Conservation (phyloP, 1,140 invertebrate species). For the Orussus abietinus region DNA sequence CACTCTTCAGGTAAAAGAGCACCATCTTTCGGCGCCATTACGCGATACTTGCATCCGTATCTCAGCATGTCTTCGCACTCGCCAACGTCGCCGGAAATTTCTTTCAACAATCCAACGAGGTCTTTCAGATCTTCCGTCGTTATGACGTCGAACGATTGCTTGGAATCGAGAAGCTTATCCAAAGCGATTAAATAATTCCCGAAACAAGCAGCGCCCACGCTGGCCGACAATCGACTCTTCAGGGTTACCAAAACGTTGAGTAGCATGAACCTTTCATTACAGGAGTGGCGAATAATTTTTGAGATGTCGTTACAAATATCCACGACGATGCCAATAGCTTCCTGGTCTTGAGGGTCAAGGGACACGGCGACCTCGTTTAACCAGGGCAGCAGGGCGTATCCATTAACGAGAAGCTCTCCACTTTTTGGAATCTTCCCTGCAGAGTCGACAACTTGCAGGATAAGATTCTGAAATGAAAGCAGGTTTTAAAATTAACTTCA, state of each 20-base stretch:
- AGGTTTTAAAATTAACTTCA: slow-evolving; percentile 5
- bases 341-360: slow-evolving; percentile 17
- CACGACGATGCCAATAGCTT: slow-evolving; percentile 19
- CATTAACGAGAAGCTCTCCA: slow-evolving; percentile 58
- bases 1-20: too few species aligned
- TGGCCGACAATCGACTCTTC: slow-evolving; percentile 8
- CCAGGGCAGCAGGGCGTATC: slow-evolving; percentile 63
- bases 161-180: slow-evolving; percentile 24
- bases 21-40: too few species aligned
- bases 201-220: slow-evolving; percentile 6
- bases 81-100: slow-evolving; percentile 21
- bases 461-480: slow-evolving; percentile 46
- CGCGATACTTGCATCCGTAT: slow-evolving; percentile 32
- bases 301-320: slow-evolving; percentile 22
- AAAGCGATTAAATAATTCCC: slow-evolving; percentile 18
- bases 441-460: slow-evolving; percentile 60
- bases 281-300: slow-evolving; percentile 16
- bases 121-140: slow-evolving; percentile 20
- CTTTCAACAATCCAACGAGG: slow-evolving; percentile 21
- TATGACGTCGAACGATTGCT: slow-evolving; percentile 18
- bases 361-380: slow-evolving; percentile 32
- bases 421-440: slow-evolving; percentile 59
- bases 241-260: slow-evolving; percentile 16
- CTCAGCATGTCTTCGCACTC: slow-evolving; percentile 32
- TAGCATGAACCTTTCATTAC: slow-evolving; percentile 12